Evolutionary conservation across 1,140 invertebrate genomes (phyloP), one percentile per base, ranked within the genome.

Genomic region (Drosophila asahinai): DNA sequence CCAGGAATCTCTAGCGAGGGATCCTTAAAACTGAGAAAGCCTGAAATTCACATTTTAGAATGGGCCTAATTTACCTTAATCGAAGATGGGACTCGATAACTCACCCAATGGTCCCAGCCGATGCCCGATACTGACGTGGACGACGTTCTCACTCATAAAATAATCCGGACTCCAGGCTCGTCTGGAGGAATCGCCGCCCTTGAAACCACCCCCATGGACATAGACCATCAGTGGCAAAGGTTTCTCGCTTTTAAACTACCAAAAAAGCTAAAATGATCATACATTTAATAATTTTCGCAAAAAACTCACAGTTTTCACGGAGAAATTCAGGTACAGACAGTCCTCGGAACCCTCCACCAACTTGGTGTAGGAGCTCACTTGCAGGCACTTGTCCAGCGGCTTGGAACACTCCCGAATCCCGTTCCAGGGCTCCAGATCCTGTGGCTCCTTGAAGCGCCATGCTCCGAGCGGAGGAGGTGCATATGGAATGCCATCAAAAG

Each of bases 201-300:
- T 90, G 71, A 96, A 96, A 22, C 78, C 94, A 11, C 96, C 96
- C 2, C 96, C 96, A 91, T 97, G 95, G 38, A 97, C 94, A 92
- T 94, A 97, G 0, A 97, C 94, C 92, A 97, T 94, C 0, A 97
- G 95, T 0, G 96, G 95, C 30, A 86, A 57, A 19, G 74, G 78
- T 12, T 89, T 76, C 6, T 82, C 70, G 12, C 83, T 81, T 0
- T 19, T 12, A 0, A 91, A 49, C 87, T 91, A 17, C 8, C 17
- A 33, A 51, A 38, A 14, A 14, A 2, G 11, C 6, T 1, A 4
- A 38, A 22, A 11, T 15, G 0, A 25, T 14, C 45, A 30, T 30
- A 38, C 5, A 6, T 33, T 49, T 17, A n/a, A 2, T 4, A 0
- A 30, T 33, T 33, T 33, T 33, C 30, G 7, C 8, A 11, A 11